Percentiles rank a stretch among this genome's conserved stretches.
These are phyloP conservation scores for Anthopleura sola DNA, from an alignment of 64 coral and sea anemone species.

Conservation along the genomic window DNA sequence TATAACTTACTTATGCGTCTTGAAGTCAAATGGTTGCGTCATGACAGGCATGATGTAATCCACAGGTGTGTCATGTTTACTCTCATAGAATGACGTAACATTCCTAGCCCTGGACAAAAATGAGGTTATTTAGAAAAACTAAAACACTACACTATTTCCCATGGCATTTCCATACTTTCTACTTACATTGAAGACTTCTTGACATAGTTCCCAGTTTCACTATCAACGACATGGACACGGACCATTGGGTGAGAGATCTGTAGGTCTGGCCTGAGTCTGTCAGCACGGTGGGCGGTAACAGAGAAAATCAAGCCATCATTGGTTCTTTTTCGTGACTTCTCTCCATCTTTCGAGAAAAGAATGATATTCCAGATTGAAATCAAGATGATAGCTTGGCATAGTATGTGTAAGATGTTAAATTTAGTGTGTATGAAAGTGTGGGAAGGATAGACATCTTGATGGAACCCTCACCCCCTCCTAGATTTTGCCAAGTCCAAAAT, in stretches of 20 bases:
- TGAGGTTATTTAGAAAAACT: background rate
- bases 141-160: too few species aligned
- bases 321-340: constrained; percentile 50
- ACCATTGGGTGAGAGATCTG: constrained; percentile 88
- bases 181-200: constrained; percentile 90
- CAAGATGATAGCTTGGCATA: background rate
- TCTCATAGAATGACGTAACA: constrained; percentile 95
- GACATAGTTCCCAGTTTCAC: constrained; percentile 87
- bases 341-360: background rate
- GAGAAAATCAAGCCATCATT: constrained; percentile 85
- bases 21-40: constrained; percentile 98
- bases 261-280: constrained; percentile 84
- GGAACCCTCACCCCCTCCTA: too few species aligned
- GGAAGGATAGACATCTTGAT: too few species aligned
- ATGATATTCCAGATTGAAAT: background rate
- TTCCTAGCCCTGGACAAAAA: constrained; percentile 43
- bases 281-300: constrained; percentile 78
- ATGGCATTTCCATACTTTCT: background rate
- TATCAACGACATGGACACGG: constrained; percentile 86
- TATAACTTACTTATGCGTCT: constrained; percentile 78
- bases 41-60: constrained; percentile 93
- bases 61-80: constrained; percentile 59
- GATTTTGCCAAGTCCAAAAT: too few species aligned
- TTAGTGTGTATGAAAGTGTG: background rate
- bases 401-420: background rate